Percentiles rank a stretch among this genome's conserved stretches.
These are phyloP conservation scores for Epizoanthus rinbou DNA, from an alignment of 92 coral and sea anemone genomes.

Conservation along the genomic window DNA sequence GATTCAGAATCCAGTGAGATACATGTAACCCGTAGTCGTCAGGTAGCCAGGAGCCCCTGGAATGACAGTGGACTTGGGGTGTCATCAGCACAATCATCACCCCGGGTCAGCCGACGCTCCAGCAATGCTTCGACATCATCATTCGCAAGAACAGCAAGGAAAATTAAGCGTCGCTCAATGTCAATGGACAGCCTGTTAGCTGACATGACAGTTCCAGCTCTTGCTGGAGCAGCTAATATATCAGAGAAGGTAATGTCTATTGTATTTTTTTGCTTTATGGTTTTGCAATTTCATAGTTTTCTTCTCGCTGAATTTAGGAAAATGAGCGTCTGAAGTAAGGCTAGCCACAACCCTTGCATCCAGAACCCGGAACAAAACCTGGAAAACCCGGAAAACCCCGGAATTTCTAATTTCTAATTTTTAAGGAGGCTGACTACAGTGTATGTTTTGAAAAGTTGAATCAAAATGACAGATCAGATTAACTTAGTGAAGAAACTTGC, in stretches of 20 bases:
- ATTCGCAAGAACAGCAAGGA: constrained; percentile 22
- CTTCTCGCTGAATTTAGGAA: too few species aligned
- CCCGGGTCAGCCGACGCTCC: constrained; percentile 50
- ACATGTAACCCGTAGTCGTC: not conserved
- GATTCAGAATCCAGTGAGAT: constrained; percentile 61
- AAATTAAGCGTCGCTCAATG: constrained; percentile 56
- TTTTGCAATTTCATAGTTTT: too few species aligned
- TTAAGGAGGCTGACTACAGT: too few species aligned
- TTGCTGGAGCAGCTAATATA: constrained; percentile 60
- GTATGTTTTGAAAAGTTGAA: too few species aligned
- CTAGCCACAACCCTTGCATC: too few species aligned
- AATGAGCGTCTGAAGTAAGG: too few species aligned
- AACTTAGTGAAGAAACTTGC: too few species aligned
- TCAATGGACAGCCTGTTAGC: constrained; percentile 65
- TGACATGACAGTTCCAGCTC: constrained; percentile 42
- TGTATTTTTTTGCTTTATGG: too few species aligned
- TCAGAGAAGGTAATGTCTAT: constrained; percentile 67
- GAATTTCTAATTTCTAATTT: too few species aligned
- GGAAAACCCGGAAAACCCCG: too few species aligned
- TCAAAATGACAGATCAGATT: too few species aligned
- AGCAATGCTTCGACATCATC: constrained; percentile 54
- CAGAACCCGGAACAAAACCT: too few species aligned
- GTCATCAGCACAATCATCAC: constrained; percentile 50
- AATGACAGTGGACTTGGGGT: constrained; percentile 37
- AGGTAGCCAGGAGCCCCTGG: constrained; percentile 16